Evolutionary conservation across 2,888 invertebrate species (phyloP), one percentile per base, ranked within the genome.

Genomic region (Chrysolina haemoptera): DNA sequence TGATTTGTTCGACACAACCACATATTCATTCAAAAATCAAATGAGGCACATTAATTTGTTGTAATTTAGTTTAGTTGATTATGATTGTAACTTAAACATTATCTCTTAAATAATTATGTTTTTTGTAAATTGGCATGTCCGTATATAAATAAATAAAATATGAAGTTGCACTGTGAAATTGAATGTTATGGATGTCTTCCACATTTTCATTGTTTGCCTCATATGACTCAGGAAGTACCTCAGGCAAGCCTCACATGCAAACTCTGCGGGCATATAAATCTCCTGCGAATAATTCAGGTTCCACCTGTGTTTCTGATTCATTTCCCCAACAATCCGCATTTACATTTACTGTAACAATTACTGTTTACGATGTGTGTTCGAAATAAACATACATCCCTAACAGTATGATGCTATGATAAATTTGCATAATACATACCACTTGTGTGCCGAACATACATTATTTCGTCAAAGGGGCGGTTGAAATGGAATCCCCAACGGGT

Each of bases 341-440:
- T 59, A 59, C 59, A 59, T 59, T 59, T 59, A 59, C 22, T 35
- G 14, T 48, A 11, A 66, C 48, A 66, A 66, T 35, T 27, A 50
- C 46, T 20, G 65, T 46, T 46, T 16, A 22, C 46, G 22, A 48
- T 46, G 65, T 50, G 66, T 66, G 16, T 35, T 18, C 66, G 16
- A 40, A 16, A 66, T n/a, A 50, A 14, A 66, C 35, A 50, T 27
- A 66, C 66, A 48, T 50, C 27, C 11, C 50, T 16, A 50, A 50
- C 48, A 50, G 27, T 50, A 16, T n/a, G 48, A 66, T 50, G 10
- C 50, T 40, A 48, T 67, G 67, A 67, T 41, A 67, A 27, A 67
- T 67, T 41, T 67, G 18, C 67, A 67, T 55, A 67, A 67, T 43
- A 53, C 67, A 18, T 50, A 22, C 35, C 66, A 35, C 40, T 67